A percentile compares a stretch with the other conserved stretches of the same genome.
Conservation (phyloP, 2,113 vertebrate genomes). For the Piaya cayana region DNA sequence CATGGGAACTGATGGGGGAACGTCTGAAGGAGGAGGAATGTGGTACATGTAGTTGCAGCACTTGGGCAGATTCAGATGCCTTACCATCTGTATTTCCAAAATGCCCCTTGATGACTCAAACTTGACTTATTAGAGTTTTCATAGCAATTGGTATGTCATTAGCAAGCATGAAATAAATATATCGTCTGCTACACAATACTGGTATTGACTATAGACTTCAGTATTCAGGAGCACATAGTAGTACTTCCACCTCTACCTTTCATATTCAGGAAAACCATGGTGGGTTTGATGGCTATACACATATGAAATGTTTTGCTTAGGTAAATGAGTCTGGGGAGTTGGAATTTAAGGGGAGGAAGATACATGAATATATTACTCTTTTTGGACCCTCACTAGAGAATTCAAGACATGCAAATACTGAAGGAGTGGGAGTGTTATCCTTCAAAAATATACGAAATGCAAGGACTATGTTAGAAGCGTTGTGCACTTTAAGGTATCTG, state of each 20-base stretch:
- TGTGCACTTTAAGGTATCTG: slow-evolving; percentile 8
- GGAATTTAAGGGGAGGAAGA: not conserved
- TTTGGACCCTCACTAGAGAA: not conserved
- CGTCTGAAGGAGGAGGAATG: not conserved
- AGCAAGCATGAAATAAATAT: not conserved
- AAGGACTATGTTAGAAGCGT: not conserved
- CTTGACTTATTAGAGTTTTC: not conserved
- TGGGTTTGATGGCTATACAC: not conserved
- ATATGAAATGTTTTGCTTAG: not conserved
- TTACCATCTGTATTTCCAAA: not conserved
- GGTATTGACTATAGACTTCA: not conserved
- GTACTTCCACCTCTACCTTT: not conserved
- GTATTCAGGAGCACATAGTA: not conserved
- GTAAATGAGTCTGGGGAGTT: not conserved
- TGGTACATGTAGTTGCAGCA: not conserved
- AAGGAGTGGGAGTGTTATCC: not conserved
- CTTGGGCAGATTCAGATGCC: not conserved
- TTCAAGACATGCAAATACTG: not conserved
- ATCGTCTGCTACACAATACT: not conserved
- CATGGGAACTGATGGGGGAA: not conserved
- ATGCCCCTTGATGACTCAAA: not conserved
- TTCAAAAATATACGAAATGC: not conserved
- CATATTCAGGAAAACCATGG: accelerated
- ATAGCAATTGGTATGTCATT: not conserved
- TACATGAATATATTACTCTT: not conserved